These are phyloP conservation scores for Lytechinus pictus DNA, from an alignment of 35 echinoderm and acorn worm genomes.

Conservation along the genomic window DNA sequence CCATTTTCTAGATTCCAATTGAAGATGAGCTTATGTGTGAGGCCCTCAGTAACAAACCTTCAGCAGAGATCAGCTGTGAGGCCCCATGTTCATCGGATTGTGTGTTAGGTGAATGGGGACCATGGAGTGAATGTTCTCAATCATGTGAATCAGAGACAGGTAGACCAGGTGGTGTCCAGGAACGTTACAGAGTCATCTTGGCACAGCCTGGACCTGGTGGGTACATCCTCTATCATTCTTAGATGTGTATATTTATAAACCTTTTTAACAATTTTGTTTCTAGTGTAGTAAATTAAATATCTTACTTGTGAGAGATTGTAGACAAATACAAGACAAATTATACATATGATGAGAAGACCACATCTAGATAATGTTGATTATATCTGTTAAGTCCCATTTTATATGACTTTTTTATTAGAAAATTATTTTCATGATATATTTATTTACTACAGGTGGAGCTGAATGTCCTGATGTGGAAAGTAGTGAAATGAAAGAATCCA, in stretches of 20 bases:
- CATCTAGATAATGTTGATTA: too few relatives aligned
- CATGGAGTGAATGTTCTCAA: slow-evolving; percentile 80
- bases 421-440: background rate
- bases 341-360: too few relatives aligned
- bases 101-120: slow-evolving; percentile 80
- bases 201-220: slow-evolving; percentile 78
- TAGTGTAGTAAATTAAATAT: too few relatives aligned
- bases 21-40: slow-evolving; percentile 59
- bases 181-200: slow-evolving; percentile 68
- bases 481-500: slow-evolving; percentile 61
- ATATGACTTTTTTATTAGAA: too few relatives aligned
- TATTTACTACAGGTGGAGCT: slow-evolving; percentile 49
- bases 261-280: too few relatives aligned
- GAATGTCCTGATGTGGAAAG: slow-evolving; percentile 58
- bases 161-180: slow-evolving; percentile 66
- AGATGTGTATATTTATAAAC: background rate
- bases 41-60: slow-evolving; percentile 52
- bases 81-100: slow-evolving; percentile 90
- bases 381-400: too few relatives aligned
- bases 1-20: background rate
- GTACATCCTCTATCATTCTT: background rate
- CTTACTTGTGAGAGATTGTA: too few relatives aligned
- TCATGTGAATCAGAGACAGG: slow-evolving; percentile 66
- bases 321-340: too few relatives aligned
- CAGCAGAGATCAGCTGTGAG: slow-evolving; percentile 54